Base-by-base conservation (phyloP, 2,888 invertebrate genomes). In the Sarcophaga carnaria region DNA sequence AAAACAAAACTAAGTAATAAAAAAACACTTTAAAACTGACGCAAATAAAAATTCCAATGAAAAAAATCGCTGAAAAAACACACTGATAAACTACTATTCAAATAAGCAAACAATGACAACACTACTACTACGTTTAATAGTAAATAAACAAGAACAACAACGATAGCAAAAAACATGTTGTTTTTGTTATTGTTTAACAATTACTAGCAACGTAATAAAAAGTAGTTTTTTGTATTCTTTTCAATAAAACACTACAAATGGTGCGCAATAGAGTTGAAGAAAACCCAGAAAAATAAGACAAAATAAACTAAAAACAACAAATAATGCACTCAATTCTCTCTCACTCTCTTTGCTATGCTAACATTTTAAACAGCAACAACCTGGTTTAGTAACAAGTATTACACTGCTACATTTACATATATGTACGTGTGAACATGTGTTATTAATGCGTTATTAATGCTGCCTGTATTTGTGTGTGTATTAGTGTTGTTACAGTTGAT, bases 201-300 rank as follows among this genome's bases (percentile, higher is more conserved):
- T 54, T 54, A 14, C 54, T 17, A 17, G 54, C 49, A 54, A 54
- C 54, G 54, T 54, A 54, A 54, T 37, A 37, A 54, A 54, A 54
- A 54, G 54, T 54, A 54, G 54, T 54, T 54, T 54, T 54, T 54
- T 54, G 22, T 27, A 37, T 37, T 37, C 37, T 37, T 37, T 37
- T 37, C 8, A 10, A 37, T 37, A 37, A 37, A 37, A 37, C 54
- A 12, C 54, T 54, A 17, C 4, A 2, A 54, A 54, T 14, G 17
- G 54, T 80, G 66, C 80, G 80, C 80, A 80, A 22, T 66, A 80
- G 45, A 66, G 37, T n/a, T 37, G 8, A 37, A 37, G 10, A 37
- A 37, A 37, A 37, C 37, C 37, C 37, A 37, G 37, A 66, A 64
- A 22, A 66, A 37, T 27, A n/a, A 22, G 64, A 64, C 25, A 78